These are phyloP conservation scores for Ciconia stormi DNA, from an alignment of 2,113 vertebrate species.

Conservation along the genomic window DNA sequence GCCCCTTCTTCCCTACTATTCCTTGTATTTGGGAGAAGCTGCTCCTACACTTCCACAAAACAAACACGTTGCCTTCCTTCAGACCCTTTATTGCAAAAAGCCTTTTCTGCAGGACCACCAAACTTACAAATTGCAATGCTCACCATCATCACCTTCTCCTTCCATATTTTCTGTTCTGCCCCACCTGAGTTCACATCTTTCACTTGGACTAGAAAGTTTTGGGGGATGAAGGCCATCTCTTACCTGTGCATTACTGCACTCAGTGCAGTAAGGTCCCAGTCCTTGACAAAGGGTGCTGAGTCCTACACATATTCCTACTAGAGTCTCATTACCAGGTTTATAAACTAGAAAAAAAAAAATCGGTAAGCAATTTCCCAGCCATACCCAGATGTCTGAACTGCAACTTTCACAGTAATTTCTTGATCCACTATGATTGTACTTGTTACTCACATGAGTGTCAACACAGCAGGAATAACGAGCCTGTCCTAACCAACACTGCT, in stretches of 20 bases:
- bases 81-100: not conserved
- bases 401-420: not conserved
- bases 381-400: not conserved
- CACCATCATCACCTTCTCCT: not conserved
- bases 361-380: not conserved
- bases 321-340: not conserved
- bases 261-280: not conserved
- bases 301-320: not conserved
- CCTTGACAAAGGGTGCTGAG: fast-evolving
- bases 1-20: not conserved
- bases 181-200: not conserved
- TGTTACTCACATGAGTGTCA: not conserved
- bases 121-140: not conserved
- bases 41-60: not conserved
- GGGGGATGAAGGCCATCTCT: not conserved
- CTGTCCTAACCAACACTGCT: not conserved
- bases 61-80: not conserved
- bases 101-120: not conserved
- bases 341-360: not conserved
- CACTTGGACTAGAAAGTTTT: not conserved
- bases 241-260: not conserved
- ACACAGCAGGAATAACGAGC: not conserved
- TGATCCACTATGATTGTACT: not conserved
- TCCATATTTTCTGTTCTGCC: not conserved
- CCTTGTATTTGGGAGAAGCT: not conserved